Conservation (phyloP, 2,797 vertebrate species). For the Loris lydekkerianus region DNA sequence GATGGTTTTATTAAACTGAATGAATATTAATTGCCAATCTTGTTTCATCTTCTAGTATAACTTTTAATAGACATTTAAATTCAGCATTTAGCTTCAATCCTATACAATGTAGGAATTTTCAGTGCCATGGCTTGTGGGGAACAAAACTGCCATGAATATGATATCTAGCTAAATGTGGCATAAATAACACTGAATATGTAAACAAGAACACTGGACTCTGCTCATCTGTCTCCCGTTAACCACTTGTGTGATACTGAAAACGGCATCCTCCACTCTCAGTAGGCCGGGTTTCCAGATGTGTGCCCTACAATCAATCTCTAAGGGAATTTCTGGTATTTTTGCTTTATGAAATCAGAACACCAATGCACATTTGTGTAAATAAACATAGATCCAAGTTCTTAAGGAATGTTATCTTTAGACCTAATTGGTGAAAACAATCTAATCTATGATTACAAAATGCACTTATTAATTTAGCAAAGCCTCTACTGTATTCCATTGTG, state of each 20-base stretch:
- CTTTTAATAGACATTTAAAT: neutral
- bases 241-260: neutral
- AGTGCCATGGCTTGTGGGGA: neutral
- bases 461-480: neutral
- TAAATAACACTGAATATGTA: neutral
- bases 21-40: neutral
- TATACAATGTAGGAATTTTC: neutral
- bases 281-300: neutral
- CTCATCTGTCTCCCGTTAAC: neutral
- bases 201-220: neutral
- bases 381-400: neutral
- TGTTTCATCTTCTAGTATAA: neutral
- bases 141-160: neutral
- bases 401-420: neutral
- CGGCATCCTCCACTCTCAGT: neutral
- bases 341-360: neutral
- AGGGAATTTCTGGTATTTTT: neutral
- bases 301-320: neutral
- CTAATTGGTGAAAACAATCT: neutral
- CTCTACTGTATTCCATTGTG: neutral
- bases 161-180: neutral
- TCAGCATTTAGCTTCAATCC: neutral
- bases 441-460: neutral
- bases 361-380: neutral
- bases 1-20: neutral